These are phyloP conservation scores for Agrilus planipennis DNA, from an alignment of 1,140 invertebrate genomes.

Conservation along the genomic window DNA sequence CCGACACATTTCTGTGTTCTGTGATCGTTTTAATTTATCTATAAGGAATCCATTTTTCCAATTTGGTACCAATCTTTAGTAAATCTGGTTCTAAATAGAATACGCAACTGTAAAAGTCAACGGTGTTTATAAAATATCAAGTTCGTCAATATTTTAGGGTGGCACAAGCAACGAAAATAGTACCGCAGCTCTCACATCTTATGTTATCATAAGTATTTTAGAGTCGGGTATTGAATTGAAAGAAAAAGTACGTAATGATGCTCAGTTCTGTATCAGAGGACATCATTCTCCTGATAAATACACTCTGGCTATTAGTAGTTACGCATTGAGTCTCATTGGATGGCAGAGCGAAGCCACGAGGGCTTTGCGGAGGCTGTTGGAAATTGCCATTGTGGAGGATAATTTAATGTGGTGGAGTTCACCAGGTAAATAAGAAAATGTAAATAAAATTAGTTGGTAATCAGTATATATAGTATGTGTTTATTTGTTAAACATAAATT, in stretches of 20 bases:
- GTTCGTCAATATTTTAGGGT: slow-evolving; percentile 33
- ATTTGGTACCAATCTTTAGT: too few relatives aligned
- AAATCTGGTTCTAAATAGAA: too few relatives aligned
- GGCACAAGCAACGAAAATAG: slow-evolving; percentile 45
- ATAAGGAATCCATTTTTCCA: too few relatives aligned
- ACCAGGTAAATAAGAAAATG: slow-evolving; percentile 20
- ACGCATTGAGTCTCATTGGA: slow-evolving; percentile 45
- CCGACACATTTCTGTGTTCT: too few relatives aligned
- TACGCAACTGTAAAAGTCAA: too few relatives aligned
- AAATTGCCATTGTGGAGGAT: slow-evolving; percentile 17
- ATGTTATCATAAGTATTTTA: slow-evolving; percentile 47
- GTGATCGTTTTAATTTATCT: too few relatives aligned
- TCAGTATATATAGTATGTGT: too few relatives aligned
- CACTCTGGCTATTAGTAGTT: slow-evolving; percentile 43
- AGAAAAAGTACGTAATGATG: slow-evolving; percentile 35
- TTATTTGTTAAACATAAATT: neutral
- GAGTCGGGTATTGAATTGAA: slow-evolving; percentile 40
- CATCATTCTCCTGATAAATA: slow-evolving; percentile 35
- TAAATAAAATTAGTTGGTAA: too few relatives aligned
- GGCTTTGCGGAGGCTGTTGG: slow-evolving; percentile 19
- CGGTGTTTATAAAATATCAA: too few relatives aligned
- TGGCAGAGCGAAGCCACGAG: slow-evolving; percentile 22
- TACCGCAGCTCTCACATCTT: slow-evolving; percentile 44
- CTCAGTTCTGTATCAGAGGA: slow-evolving; percentile 40
- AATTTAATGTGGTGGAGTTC: slow-evolving; percentile 27